A percentile compares a stretch with the other conserved stretches of the same genome.
Evolutionary conservation across 2,797 vertebrate species (phyloP).

Genomic region (Ispidina lecontei): DNA sequence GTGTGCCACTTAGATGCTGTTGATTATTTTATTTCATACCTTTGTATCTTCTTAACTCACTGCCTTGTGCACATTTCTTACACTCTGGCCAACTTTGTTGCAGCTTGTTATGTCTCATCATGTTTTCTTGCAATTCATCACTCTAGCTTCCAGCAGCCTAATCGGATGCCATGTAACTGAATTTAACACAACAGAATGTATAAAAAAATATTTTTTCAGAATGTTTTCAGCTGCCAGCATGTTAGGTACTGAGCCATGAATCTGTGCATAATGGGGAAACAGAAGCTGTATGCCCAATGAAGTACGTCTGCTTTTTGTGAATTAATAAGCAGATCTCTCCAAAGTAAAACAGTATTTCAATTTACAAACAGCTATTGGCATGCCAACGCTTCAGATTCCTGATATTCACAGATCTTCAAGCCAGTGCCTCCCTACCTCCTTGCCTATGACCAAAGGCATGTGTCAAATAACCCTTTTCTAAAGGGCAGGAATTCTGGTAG

Average conservation of each 20-base stretch:
- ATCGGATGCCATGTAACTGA: conserved; percentile 21
- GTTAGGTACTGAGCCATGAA: conserved; percentile 61
- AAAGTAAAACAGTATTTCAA: conserved; percentile 62
- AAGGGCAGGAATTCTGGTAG: not conserved
- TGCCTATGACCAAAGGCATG: not conserved
- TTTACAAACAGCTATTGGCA: conserved; percentile 49
- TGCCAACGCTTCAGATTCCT: not conserved
- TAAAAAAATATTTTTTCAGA: conserved; percentile 31
- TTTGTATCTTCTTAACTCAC: not conserved
- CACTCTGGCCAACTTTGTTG: not conserved
- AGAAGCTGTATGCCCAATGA: conserved; percentile 33
- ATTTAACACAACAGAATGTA: conserved; percentile 62
- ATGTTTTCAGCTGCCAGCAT: conserved; percentile 52
- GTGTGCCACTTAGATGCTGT: not conserved
- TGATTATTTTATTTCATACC: conserved; percentile 7
- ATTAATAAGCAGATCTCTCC: conserved; percentile 58
- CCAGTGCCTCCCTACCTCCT: not conserved
- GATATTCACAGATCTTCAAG: conserved; percentile 22
- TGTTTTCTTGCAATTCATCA: conserved; percentile 40
- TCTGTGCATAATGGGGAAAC: conserved; percentile 60
- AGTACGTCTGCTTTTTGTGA: conserved; percentile 47
- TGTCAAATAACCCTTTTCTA: not conserved
- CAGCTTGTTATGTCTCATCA: conserved; percentile 33
- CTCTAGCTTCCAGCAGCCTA: conserved; percentile 35
- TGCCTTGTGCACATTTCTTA: not conserved